phyloP scores from a whole-genome alignment of 2,888 invertebrate genomes.

The Orgyia antiqua region DNA sequence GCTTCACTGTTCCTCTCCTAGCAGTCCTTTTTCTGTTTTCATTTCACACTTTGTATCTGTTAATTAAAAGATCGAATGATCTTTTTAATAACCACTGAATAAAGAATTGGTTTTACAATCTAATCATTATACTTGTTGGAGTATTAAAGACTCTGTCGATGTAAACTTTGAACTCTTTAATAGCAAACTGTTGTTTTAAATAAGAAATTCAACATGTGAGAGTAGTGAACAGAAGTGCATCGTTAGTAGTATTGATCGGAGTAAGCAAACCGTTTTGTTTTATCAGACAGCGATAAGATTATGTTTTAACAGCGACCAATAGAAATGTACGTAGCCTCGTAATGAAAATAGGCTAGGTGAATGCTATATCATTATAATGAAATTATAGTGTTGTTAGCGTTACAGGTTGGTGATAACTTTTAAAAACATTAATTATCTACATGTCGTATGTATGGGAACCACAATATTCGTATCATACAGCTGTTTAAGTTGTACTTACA shows the following conservation, averaged over 20 bases:
- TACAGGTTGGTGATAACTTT: background rate
- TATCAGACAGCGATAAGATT: slow-evolving; percentile 68
- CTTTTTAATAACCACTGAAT: slow-evolving; percentile 19
- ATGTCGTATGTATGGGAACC: too few species aligned
- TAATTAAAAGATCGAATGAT: slow-evolving; percentile 31
- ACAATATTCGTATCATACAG: too few species aligned
- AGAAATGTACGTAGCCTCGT: slow-evolving; percentile 34
- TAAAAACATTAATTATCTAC: background rate
- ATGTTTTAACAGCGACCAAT: slow-evolving; percentile 44
- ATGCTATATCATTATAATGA: slow-evolving; percentile 2
- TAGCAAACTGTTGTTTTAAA: too few species aligned
- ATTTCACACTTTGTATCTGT: slow-evolving; percentile 48
- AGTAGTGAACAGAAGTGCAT: slow-evolving; percentile 15
- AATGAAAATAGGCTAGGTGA: slow-evolving; percentile 32
- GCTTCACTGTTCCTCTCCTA: slow-evolving; percentile 53
- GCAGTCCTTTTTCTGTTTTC: slow-evolving; percentile 38
- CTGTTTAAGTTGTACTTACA: too few species aligned
- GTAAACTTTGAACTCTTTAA: too few species aligned
- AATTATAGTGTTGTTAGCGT: background rate
- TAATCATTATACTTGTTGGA: slow-evolving; percentile 31
- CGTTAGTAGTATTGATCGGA: slow-evolving; percentile 46
- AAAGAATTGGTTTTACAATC: slow-evolving; percentile 15
- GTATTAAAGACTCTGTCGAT: too few species aligned
- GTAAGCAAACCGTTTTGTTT: slow-evolving; percentile 48
- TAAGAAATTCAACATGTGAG: too few species aligned